phyloP scores from a whole-genome alignment of 1,140 invertebrate species.

The Tetragonula clypearis region DNA sequence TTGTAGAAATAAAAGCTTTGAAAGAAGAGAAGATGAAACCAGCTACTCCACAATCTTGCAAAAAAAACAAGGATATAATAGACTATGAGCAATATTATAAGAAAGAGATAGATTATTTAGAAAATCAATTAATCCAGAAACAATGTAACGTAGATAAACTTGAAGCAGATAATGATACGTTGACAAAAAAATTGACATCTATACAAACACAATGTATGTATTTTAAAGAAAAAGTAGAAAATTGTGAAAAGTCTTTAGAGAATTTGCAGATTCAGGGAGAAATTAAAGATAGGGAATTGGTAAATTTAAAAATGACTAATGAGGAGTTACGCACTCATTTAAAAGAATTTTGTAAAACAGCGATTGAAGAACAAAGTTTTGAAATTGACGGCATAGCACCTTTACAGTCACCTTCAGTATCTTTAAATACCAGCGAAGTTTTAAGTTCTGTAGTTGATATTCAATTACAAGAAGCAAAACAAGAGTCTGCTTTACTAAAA shows the following conservation, averaged over 20 bases:
- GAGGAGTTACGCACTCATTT: slow-evolving; percentile 74
- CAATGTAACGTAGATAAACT: slow-evolving; percentile 68
- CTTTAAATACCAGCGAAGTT: slow-evolving; percentile 69
- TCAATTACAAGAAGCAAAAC: slow-evolving; percentile 75
- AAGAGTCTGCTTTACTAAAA: slow-evolving; percentile 69
- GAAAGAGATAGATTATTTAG: slow-evolving; percentile 72
- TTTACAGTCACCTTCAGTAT: not conserved
- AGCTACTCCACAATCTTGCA: slow-evolving; percentile 67
- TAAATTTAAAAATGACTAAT: slow-evolving; percentile 72
- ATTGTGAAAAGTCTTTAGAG: slow-evolving; percentile 68
- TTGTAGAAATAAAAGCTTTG: slow-evolving; percentile 69
- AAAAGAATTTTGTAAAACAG: slow-evolving; percentile 67
- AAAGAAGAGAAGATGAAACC: slow-evolving; percentile 58
- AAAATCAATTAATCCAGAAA: slow-evolving; percentile 66
- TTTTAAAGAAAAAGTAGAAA: slow-evolving; percentile 68
- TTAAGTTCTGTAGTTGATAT: slow-evolving; percentile 79
- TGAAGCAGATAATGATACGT: slow-evolving; percentile 68
- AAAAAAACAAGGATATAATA: slow-evolving; percentile 50
- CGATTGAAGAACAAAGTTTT: slow-evolving; percentile 72
- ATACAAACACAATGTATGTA: slow-evolving; percentile 55
- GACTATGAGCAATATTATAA: slow-evolving; percentile 66
- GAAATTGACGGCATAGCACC: slow-evolving; percentile 67
- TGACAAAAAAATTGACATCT: slow-evolving; percentile 63
- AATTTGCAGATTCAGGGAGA: slow-evolving; percentile 68
- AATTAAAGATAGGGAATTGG: slow-evolving; percentile 73